These are phyloP conservation scores for Eulimnadia texana DNA, from an alignment of 1,140 invertebrate species.

Conservation along the genomic window DNA sequence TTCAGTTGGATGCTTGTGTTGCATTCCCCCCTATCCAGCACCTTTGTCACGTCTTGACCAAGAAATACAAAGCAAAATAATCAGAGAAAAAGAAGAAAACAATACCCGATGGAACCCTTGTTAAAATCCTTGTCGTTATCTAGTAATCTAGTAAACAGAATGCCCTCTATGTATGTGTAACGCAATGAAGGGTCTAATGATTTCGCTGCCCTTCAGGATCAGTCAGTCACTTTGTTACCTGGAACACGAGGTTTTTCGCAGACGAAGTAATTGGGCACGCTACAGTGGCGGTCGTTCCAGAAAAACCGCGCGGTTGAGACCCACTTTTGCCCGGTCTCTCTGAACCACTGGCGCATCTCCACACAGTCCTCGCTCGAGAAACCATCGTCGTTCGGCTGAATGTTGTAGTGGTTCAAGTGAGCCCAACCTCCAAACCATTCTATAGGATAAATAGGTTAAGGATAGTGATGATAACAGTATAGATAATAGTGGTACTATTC, in stretches of 20 bases:
- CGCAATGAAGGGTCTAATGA: too few species aligned
- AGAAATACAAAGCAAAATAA: background rate
- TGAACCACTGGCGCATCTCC: slow-evolving; percentile 48
- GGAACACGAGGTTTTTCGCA: slow-evolving; percentile 44
- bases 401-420: slow-evolving; percentile 41
- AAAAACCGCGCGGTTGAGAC: slow-evolving; percentile 30
- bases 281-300: slow-evolving; percentile 65
- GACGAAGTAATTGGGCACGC: slow-evolving; percentile 49
- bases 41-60: background rate
- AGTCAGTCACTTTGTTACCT: slow-evolving; percentile 28
- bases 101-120: too few species aligned
- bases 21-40: slow-evolving; percentile 29
- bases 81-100: too few species aligned
- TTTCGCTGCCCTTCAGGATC: too few species aligned
- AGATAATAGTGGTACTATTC: too few species aligned
- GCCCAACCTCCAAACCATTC: slow-evolving; percentile 67
- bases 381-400: slow-evolving; percentile 65
- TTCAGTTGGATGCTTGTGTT: slow-evolving; percentile 44
- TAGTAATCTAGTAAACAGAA: too few species aligned
- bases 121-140: too few species aligned
- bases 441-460: slow-evolving; percentile 27
- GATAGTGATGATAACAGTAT: background rate
- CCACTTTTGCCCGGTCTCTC: slow-evolving; percentile 30
- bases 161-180: too few species aligned
- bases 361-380: slow-evolving; percentile 61